Base-by-base conservation (phyloP, 2,888 invertebrate species). In the Rhagophthalmus giganteus region DNA sequence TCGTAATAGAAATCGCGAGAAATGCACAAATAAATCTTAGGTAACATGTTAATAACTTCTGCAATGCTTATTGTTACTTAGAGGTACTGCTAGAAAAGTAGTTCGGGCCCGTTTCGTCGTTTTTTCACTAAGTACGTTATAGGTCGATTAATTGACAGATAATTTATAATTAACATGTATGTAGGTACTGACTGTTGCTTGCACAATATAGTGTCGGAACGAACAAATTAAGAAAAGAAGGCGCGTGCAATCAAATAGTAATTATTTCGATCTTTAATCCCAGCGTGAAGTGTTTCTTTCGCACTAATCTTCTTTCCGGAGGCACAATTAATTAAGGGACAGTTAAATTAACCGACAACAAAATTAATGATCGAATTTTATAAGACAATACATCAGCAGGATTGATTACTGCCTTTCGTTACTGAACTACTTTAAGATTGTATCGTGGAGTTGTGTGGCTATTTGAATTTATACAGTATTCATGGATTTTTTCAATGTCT, bases 401-500 rank as follows among this genome's bases (percentile, higher is more conserved):
- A 55, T 57, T 55, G 60, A 60, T 58, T 51, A 47, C 48, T 45
- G 50, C 47, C 47, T 49, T 53, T 49, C 44, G 35, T 45, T 33
- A 44, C 41, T 49, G 54, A 39, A 47, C 54, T 52, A 54, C 51
- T 57, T 54, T 32, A 27, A 57, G 57, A 57, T 57, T 41, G 51
- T 42, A 57, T 54, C 54, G 33, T 30, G 28, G 42, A 35, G 26
- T 33, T 49, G 47, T 40, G 54, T 54, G 46, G 50, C 51, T 55
- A 57, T 57, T 57, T 57, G 57, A 57, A 57, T 57, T 57, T 57
- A 57, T 57, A 49, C 55, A 57, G 55, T 57, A 57, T 57, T 57
- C 57, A 57, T 57, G 41, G 48, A 52, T 57, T 57, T 57, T 57
- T 57, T 57, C 25, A 24, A 13, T 45, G 49, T 54, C 54, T 47